Evolutionary conservation across 2,888 invertebrate genomes (phyloP).

Genomic region (Drosophila kokeensis): DNA sequence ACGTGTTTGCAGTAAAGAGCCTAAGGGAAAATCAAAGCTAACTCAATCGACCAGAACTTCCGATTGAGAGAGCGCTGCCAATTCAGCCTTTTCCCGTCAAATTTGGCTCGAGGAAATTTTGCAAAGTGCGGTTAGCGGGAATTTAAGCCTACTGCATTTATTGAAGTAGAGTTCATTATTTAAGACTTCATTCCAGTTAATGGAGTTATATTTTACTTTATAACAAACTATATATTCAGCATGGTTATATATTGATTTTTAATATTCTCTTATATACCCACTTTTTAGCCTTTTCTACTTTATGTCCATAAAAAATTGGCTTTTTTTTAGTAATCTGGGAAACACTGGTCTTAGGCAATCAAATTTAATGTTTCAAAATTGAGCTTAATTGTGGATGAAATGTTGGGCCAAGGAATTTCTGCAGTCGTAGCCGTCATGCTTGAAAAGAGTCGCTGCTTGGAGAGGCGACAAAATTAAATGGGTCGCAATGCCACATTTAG

Average conservation of each 20-base stretch:
- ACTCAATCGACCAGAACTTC: constrained; percentile 59
- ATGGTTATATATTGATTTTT: not conserved
- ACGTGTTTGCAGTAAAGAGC: constrained; percentile 19
- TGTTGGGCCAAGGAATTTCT: constrained; percentile 34
- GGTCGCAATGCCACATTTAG: constrained; percentile 75
- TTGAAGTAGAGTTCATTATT: not conserved
- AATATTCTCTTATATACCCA: not conserved
- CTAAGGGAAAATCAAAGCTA: constrained; percentile 28
- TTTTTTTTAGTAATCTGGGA: not conserved
- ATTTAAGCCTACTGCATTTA: not conserved
- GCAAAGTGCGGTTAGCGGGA: not conserved
- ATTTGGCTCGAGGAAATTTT: not conserved
- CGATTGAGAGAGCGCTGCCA: not conserved
- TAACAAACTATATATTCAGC: not conserved
- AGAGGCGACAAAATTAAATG: constrained; percentile 63
- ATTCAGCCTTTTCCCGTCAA: not conserved
- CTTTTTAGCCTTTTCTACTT: no score
- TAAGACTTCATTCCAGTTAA: not conserved
- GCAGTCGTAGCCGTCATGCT: constrained; percentile 44
- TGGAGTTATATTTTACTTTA: not conserved
- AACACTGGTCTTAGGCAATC: constrained; percentile 25
- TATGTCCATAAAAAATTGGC: not conserved
- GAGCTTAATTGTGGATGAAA: constrained; percentile 67
- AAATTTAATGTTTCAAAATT: constrained; percentile 69
- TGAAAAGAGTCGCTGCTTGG: constrained; percentile 22